A percentile compares a stretch with the other conserved stretches of the same genome.
These are phyloP conservation scores for Salminus brasiliensis DNA, from an alignment of 2,113 vertebrate genomes.

Conservation along the genomic window DNA sequence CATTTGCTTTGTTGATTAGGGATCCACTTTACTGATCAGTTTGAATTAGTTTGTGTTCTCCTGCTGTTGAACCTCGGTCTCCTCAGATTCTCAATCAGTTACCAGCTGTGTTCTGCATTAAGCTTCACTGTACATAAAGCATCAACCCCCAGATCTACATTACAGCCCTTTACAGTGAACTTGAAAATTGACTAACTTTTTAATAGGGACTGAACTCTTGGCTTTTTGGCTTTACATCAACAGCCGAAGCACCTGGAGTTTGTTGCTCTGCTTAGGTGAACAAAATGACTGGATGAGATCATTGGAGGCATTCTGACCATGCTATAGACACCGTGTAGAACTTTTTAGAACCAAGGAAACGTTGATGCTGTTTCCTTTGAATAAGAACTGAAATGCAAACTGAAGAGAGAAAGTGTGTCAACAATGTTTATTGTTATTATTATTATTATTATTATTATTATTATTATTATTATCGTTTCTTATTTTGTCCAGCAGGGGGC, in stretches of 20 bases:
- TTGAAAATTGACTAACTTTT: background rate
- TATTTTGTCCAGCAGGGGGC: slow-evolving; percentile 8
- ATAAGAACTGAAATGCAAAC: background rate
- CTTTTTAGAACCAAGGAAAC: background rate
- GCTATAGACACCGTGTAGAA: no score
- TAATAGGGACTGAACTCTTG: background rate
- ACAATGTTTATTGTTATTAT: background rate
- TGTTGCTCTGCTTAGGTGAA: background rate
- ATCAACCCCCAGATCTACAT: background rate
- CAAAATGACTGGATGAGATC: background rate
- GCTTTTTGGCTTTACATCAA: no score
- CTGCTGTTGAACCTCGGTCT: no score
- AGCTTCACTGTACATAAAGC: background rate
- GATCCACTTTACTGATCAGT: no score
- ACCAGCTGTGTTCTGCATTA: background rate
- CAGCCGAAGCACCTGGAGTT: background rate
- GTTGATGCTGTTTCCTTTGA: background rate
- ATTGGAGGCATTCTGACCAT: background rate
- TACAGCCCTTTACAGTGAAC: background rate
- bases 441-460: background rate
- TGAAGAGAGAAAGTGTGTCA: background rate
- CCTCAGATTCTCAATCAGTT: background rate
- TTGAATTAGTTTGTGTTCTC: no score
- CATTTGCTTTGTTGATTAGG: no score
- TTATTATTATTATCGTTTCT: background rate